Evolutionary conservation across 2,888 invertebrate species (phyloP).

Genomic region (Eupsilia transversa): DNA sequence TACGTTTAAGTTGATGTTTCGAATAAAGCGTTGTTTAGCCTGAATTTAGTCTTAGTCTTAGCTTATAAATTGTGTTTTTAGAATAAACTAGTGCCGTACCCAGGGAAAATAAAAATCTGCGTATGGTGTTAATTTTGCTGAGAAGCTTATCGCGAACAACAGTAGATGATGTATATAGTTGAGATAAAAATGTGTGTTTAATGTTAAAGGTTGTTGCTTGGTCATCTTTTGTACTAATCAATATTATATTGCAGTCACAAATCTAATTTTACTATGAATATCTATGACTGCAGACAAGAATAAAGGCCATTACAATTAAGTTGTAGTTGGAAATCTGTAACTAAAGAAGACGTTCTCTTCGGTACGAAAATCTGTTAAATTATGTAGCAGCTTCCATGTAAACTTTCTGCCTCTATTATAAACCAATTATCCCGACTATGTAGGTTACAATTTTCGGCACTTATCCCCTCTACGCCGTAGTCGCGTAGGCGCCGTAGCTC

Average conservation of each 20-base stretch:
- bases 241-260: neutral
- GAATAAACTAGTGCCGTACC: neutral
- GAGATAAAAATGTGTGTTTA: neutral
- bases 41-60: neutral
- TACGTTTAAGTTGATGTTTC: neutral
- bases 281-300: no score
- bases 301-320: no score
- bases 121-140: neutral
- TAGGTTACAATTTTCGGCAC: slow-evolving; percentile 16
- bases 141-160: neutral
- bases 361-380: neutral
- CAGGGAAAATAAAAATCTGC: no score
- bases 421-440: slow-evolving; percentile 21
- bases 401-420: neutral
- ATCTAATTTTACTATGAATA: no score
- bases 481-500: slow-evolving; percentile 25
- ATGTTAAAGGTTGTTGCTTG: neutral
- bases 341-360: neutral
- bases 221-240: neutral
- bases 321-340: neutral
- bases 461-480: slow-evolving; percentile 7
- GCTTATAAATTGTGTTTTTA: slow-evolving; percentile 43
- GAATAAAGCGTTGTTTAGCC: neutral
- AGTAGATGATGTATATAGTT: neutral
- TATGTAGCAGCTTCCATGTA: neutral